phyloP scores from a whole-genome alignment of 2,888 invertebrate genomes.

The Caenorhabditis sp. region DNA sequence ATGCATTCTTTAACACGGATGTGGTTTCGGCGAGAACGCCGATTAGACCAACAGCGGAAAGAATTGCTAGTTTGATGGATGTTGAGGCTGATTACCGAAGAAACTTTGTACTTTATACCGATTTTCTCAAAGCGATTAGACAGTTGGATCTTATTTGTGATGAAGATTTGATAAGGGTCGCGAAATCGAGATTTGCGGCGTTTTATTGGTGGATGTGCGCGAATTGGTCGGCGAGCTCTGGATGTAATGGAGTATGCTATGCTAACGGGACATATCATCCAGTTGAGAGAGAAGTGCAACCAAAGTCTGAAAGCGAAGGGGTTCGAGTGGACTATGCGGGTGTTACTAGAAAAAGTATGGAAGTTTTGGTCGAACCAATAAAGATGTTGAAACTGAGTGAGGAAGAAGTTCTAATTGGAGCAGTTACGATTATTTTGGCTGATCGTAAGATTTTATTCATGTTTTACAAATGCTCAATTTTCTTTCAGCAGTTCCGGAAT shows the following conservation, averaged over 20 bases:
- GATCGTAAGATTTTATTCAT: constrained; percentile 31
- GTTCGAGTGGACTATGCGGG: constrained; percentile 31
- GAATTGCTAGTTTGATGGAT: constrained; percentile 53
- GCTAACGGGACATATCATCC: constrained; percentile 56
- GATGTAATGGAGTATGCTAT: constrained; percentile 58
- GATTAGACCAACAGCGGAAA: constrained; percentile 43
- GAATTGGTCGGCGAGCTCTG: constrained; percentile 50
- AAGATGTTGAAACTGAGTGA: neutral
- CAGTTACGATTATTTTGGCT: constrained; percentile 39
- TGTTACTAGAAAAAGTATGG: constrained; percentile 31
- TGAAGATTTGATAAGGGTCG: constrained; percentile 50
- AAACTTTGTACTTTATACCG: constrained; percentile 57
- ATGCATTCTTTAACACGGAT: constrained; percentile 36
- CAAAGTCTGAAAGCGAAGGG: constrained; percentile 31
- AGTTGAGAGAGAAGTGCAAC: constrained; percentile 19
- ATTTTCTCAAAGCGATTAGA: constrained; percentile 48
- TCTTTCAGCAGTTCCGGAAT: constrained; percentile 21
- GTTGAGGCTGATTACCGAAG: constrained; percentile 58
- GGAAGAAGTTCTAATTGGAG: neutral
- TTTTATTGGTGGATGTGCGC: constrained; percentile 65
- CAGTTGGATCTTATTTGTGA: constrained; percentile 43
- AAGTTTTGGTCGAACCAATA: neutral
- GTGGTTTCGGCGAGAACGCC: constrained; percentile 32
- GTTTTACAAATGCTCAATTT: neutral
- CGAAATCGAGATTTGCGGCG: constrained; percentile 59